Conservation (phyloP, 2,888 invertebrate genomes). For the Chymomyza amoena region DNA sequence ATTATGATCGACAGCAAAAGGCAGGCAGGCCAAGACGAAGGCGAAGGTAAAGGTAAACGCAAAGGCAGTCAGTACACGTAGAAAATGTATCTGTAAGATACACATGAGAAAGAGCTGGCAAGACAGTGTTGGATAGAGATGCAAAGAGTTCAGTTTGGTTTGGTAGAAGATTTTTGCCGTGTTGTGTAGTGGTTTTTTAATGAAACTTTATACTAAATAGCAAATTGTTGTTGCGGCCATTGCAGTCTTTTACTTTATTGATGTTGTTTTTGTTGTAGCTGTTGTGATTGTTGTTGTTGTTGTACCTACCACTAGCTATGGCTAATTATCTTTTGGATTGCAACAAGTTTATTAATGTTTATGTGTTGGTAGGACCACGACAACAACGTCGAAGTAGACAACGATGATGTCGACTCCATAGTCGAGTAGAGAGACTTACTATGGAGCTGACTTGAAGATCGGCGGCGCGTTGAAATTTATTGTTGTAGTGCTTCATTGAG, state of each 20-base stretch:
- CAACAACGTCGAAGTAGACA: not conserved
- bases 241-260: constrained; percentile 18
- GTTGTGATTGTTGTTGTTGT: constrained; percentile 12
- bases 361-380: constrained; percentile 38
- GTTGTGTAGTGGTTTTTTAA: constrained; percentile 58
- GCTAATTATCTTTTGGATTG: constrained; percentile 73
- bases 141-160: too few relatives aligned
- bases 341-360: constrained; percentile 74
- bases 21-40: constrained; percentile 50
- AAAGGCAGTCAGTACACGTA: not conserved
- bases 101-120: constrained; percentile 20
- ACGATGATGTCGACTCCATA: not conserved
- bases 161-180: not conserved
- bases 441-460: not conserved
- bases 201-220: constrained; percentile 72
- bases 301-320: constrained; percentile 44
- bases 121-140: not conserved
- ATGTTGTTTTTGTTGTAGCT: constrained; percentile 35
- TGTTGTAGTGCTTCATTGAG: constrained; percentile 69
- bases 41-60: not conserved
- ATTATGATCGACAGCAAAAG: constrained; percentile 69
- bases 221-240: constrained; percentile 49
- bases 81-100: constrained; percentile 37
- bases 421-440: not conserved
- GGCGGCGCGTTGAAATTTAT: constrained; percentile 63